Conservation (phyloP, 2,797 vertebrate genomes). For the Oreochromis grahami region DNA sequence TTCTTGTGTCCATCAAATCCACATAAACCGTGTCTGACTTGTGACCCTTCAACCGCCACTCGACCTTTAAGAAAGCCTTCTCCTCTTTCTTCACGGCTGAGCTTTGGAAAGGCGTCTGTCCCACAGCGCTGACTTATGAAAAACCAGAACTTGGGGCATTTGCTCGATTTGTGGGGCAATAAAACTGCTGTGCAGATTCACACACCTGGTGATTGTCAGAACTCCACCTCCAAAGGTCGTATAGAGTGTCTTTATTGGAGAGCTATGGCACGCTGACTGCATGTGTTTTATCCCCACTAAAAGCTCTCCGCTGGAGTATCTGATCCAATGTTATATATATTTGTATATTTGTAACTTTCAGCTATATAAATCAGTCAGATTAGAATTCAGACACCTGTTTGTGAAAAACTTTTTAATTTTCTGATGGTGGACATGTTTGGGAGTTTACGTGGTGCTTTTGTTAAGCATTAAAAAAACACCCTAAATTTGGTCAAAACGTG, state of each 20-base stretch:
- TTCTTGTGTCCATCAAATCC: neutral
- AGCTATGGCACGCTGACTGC: neutral
- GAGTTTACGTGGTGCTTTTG: neutral
- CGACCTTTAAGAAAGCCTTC: neutral
- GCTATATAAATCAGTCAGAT: rapidly evolving
- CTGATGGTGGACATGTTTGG: neutral
- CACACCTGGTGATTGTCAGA: neutral
- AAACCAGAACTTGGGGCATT: neutral
- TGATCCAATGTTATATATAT: neutral
- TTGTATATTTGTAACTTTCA: neutral
- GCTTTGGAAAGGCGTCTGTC: neutral
- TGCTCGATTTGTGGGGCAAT: neutral
- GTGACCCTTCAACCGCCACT: neutral
- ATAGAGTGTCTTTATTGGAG: neutral
- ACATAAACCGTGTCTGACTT: rapidly evolving
- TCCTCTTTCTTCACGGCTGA: neutral
- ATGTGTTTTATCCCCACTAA: neutral
- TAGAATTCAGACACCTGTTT: neutral
- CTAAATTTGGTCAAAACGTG: neutral
- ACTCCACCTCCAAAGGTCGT: neutral
- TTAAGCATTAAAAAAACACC: neutral
- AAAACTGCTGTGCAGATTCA: neutral
- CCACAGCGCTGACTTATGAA: neutral
- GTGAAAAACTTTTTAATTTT: rapidly evolving
- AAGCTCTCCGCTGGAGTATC: rapidly evolving